A percentile compares a stretch with the other conserved stretches of the same genome.
Evolutionary conservation across 2,797 vertebrate genomes (phyloP).

Genomic region (Pseudomugil gertrudae): DNA sequence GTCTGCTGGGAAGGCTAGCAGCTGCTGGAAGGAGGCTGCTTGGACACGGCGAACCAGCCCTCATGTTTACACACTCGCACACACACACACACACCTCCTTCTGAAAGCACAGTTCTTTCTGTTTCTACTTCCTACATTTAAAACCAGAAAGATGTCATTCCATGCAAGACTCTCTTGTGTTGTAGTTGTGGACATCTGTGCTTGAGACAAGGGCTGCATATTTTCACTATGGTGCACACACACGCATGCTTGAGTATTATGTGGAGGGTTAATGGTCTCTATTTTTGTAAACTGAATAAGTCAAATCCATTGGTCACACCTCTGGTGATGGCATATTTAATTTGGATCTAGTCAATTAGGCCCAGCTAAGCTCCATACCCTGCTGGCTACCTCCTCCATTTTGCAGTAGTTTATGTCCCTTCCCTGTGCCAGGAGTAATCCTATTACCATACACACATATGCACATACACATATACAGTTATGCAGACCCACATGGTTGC

Average conservation of each 20-base stretch:
- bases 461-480: conserved; percentile 52
- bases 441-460: conserved; percentile 91
- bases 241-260: conserved; percentile 77
- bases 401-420: conserved; percentile 92
- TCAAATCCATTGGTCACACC: conserved; percentile 99
- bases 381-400: conserved; percentile 98
- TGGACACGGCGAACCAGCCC: conserved; percentile 76
- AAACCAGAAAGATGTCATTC: conserved; percentile 52
- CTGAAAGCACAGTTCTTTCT: conserved; percentile 38
- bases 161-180: conserved; percentile 46
- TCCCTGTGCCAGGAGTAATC: conserved; percentile 97
- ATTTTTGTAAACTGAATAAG: conserved; percentile 99
- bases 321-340: conserved; percentile 99
- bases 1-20: conserved; percentile 85
- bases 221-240: conserved; percentile 45
- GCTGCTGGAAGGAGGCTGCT: conserved; percentile 81
- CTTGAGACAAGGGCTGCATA: conserved; percentile 52
- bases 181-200: conserved; percentile 51
- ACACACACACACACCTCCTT: conserved; percentile 46
- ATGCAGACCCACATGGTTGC: conserved; percentile 10
- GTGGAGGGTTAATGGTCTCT: conserved; percentile 98
- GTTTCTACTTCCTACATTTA: conserved; percentile 58
- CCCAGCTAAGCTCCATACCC: conserved; percentile 96
- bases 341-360: conserved; percentile 99
- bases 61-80: conserved; percentile 76